These are phyloP conservation scores for Coluber constrictor DNA, from an alignment of 2,797 vertebrate species.

Conservation along the genomic window DNA sequence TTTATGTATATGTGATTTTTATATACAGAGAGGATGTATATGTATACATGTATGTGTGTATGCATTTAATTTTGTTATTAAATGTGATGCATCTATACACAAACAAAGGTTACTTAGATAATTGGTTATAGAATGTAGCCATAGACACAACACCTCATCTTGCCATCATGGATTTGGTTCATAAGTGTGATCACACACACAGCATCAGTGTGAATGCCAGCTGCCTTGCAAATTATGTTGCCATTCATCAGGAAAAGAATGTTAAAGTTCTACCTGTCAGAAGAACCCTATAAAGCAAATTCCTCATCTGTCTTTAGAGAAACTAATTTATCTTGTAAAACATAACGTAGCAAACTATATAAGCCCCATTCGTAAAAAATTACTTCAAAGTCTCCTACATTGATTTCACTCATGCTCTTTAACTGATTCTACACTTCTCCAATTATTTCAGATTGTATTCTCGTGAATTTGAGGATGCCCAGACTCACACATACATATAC, in stretches of 20 bases:
- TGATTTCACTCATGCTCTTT: neutral
- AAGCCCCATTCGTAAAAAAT: neutral
- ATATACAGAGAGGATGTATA: neutral
- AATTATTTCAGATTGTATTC: neutral
- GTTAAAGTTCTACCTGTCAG: neutral
- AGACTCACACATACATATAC: neutral
- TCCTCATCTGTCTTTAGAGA: neutral
- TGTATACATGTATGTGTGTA: neutral
- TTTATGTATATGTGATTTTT: neutral
- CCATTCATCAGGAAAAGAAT: neutral
- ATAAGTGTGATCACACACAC: neutral
- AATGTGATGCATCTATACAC: neutral
- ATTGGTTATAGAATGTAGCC: neutral
- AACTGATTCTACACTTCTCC: neutral
- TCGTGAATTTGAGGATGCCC: neutral
- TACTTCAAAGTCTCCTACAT: neutral
- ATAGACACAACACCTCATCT: neutral
- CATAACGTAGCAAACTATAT: neutral
- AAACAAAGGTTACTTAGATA: neutral
- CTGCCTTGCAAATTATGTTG: neutral
- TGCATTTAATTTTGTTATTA: neutral
- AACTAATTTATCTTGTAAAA: constrained; percentile 18
- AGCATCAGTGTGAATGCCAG: neutral
- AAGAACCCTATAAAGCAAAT: constrained; percentile 4
- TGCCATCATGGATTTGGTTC: neutral